These are phyloP conservation scores for Falco novaeseelandiae DNA, from an alignment of 2,797 vertebrate genomes.

Conservation along the genomic window DNA sequence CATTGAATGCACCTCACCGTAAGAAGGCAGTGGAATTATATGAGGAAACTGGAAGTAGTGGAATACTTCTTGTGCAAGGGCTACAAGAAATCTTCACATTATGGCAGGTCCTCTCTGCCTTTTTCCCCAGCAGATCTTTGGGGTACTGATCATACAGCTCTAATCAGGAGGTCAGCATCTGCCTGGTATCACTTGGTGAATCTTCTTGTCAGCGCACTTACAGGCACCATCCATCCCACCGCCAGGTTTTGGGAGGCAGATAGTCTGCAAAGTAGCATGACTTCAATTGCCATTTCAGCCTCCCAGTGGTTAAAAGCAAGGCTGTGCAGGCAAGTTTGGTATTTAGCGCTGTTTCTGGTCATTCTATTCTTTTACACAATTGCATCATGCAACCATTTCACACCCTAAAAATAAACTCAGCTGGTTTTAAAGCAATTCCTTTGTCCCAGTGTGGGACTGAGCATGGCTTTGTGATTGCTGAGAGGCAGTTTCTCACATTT, in stretches of 20 bases:
- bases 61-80: neutral
- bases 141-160: neutral
- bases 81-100: neutral
- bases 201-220: neutral
- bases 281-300: neutral
- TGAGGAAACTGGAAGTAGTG: neutral
- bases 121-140: neutral
- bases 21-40: neutral
- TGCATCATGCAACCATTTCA: neutral
- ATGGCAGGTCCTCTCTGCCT: neutral
- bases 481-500: neutral
- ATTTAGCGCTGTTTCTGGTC: neutral
- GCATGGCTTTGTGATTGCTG: neutral
- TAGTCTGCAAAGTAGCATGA: neutral
- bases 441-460: neutral
- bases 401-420: constrained; percentile 5
- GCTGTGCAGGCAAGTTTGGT: neutral
- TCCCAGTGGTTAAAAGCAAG: neutral
- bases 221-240: neutral
- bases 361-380: neutral
- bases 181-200: fast-evolving
- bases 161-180: neutral
- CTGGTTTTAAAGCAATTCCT: neutral
- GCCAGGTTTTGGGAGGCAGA: neutral
- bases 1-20: fast-evolving